phyloP scores from a whole-genome alignment of 1,140 invertebrate species.

The Dinothrombium tinctorium region DNA sequence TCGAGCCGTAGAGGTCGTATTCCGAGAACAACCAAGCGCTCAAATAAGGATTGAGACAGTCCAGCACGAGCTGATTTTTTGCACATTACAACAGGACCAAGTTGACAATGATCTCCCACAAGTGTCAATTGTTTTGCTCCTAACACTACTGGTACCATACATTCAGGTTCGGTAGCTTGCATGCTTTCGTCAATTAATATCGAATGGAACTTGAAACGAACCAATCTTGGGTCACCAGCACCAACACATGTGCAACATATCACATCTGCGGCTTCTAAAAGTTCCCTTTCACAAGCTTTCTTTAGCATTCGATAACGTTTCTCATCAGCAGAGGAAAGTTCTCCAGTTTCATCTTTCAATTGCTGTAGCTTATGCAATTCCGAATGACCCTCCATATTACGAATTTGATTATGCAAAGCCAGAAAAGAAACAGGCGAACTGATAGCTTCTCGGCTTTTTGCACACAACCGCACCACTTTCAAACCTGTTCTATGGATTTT shows the following conservation, averaged over 20 bases:
- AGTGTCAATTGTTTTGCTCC: conserved; percentile 85
- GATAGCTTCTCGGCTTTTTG: conserved; percentile 91
- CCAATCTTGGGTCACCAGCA: conserved; percentile 77
- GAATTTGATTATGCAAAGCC: conserved; percentile 88
- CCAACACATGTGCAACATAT: conserved; percentile 98
- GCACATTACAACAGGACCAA: conserved; percentile 97
- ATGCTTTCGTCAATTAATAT: conserved; percentile 93
- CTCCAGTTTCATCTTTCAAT: conserved; percentile 88
- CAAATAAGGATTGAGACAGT: conserved; percentile 88
- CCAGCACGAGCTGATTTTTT: conserved; percentile 94
- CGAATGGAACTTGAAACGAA: conserved; percentile 77
- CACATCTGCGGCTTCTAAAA: conserved; percentile 79
- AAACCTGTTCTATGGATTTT: conserved; percentile 94
- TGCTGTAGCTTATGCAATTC: conserved; percentile 89
- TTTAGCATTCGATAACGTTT: conserved; percentile 78
- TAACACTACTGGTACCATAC: conserved; percentile 92
- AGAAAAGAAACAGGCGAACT: conserved; percentile 93
- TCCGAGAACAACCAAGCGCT: conserved; percentile 81
- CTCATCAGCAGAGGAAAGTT: conserved; percentile 66
- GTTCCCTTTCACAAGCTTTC: conserved; percentile 66
- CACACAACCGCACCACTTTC: conserved; percentile 84
- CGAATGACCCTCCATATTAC: conserved; percentile 25
- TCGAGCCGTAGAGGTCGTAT: conserved; percentile 82
- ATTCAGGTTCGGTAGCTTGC: conserved; percentile 92
- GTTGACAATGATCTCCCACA: conserved; percentile 95